Evolutionary conservation across 2,113 vertebrate genomes (phyloP), one percentile per base, ranked within the genome.

Genomic region (Aphyosemion australe): DNA sequence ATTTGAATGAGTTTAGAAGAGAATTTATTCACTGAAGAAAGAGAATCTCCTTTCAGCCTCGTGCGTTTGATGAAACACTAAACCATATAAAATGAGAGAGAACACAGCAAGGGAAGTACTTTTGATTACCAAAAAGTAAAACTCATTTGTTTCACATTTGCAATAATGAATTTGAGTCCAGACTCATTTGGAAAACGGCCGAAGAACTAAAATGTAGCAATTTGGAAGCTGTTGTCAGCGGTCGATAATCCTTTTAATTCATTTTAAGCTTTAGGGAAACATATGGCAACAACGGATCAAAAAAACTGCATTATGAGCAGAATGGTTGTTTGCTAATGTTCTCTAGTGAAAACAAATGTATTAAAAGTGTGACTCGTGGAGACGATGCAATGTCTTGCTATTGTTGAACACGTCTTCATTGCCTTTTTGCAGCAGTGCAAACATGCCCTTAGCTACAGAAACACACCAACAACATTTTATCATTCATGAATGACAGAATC

Each of bases 1-100:
- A 83, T 73, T 80, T 52, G 75, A 56, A 50, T 34, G 52, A 74
- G 50, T 77, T 72, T 26, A 63, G 59, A 53, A 68, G 60, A 48
- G 3, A 13, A 37, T 43, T 70, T 14, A 50, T 50, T 65, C 21
- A 12, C 26, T 62, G 45, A 20, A 53, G 53, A 61, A 72, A 75
- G 61, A 42, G 63, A 54, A 65, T 18, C n/a, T 19, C 8, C 46
- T 48, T 48, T 2, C 16, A n/a, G 45, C n/a, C 4, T 2, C 45
- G n/a, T 47, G 2, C 8, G 8, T 4, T n/a, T 48, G n/a, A 19
- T 19, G 46, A 19, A 9, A 19, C 19, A 11, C n/a, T 48, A n/a
- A n/a, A 47, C 8, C 12, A 13, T 37, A 15, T 18, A n/a, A 18
- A n/a, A n/a, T 14, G 4, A 47, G 16, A 7, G 16, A 18, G n/a